Evolutionary conservation across 2,113 vertebrate species (phyloP).

Genomic region (Callithrix jacchus): DNA sequence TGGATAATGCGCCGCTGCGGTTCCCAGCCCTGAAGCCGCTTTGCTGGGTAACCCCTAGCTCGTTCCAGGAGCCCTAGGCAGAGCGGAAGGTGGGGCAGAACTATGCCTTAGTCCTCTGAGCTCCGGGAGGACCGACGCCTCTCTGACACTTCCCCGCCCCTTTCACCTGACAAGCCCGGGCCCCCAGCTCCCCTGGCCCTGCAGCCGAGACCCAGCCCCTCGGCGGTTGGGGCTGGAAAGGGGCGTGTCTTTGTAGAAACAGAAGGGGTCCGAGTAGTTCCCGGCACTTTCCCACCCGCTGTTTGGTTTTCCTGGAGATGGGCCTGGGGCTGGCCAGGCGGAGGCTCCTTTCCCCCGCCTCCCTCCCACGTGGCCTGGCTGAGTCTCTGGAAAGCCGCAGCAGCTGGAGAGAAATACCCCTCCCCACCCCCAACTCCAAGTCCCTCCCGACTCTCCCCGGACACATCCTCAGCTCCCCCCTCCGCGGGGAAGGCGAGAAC

Average conservation of each 20-base stretch:
- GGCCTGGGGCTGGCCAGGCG: constrained; percentile 42
- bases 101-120: background rate
- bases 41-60: background rate
- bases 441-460: constrained; percentile 69
- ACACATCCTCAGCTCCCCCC: constrained; percentile 68
- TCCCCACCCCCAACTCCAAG: constrained; percentile 68
- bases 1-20: background rate
- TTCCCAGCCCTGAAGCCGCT: background rate
- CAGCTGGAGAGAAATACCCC: constrained; percentile 78
- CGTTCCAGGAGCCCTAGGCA: background rate
- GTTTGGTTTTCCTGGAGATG: constrained; percentile 55
- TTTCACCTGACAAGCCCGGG: constrained; percentile 5
- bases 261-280: background rate
- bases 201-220: background rate
- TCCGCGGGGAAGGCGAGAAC: constrained; percentile 37
- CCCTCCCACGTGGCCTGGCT: constrained; percentile 77
- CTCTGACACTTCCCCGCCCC: background rate
- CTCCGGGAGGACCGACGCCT: background rate
- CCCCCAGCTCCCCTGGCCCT: background rate
- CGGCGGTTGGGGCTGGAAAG: background rate
- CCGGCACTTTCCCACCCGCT: constrained; percentile 18
- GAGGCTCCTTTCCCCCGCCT: constrained; percentile 46
- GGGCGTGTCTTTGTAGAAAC: background rate
- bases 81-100: background rate
- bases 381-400: constrained; percentile 73